Conservation (phyloP, 1,140 invertebrate species). For the Papilio machaon region DNA sequence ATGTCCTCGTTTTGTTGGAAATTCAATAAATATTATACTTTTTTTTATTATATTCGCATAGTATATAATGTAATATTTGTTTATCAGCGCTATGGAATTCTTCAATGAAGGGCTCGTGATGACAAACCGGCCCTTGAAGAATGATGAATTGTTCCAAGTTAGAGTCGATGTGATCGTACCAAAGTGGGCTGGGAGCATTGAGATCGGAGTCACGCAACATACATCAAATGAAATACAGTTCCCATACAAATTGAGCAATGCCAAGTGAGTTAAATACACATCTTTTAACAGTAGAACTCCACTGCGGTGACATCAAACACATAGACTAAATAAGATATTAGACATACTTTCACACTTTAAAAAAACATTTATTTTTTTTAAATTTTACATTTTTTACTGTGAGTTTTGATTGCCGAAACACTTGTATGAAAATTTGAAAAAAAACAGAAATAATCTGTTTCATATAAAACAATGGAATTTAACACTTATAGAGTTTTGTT, state of each 20-base stretch:
- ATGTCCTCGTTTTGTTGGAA: too few relatives aligned
- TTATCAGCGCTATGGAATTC: constrained; percentile 91
- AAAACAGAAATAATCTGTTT: too few relatives aligned
- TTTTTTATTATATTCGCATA: constrained; percentile 15
- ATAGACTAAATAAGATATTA: too few relatives aligned
- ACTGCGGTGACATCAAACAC: too few relatives aligned
- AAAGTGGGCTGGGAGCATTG: constrained; percentile 98
- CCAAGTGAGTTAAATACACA: constrained; percentile 85
- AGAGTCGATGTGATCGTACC: constrained; percentile 92
- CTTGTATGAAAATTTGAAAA: too few relatives aligned
- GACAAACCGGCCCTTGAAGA: constrained; percentile 90
- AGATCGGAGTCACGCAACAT: constrained; percentile 97
- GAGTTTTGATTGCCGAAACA: too few relatives aligned
- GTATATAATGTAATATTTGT: constrained; percentile 40
- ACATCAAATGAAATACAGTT: constrained; percentile 94
- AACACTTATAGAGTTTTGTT: too few relatives aligned
- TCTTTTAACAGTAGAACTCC: too few relatives aligned
- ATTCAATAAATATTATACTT: too few relatives aligned
- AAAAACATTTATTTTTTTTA: too few relatives aligned
- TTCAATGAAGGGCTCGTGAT: constrained; percentile 98
- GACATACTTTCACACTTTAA: background rate
- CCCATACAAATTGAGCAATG: constrained; percentile 98
- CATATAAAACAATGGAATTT: too few relatives aligned
- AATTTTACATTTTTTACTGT: too few relatives aligned
- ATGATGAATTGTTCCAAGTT: constrained; percentile 96